A percentile compares a stretch with the other conserved stretches of the same genome.
phyloP scores from a whole-genome alignment of 2,113 vertebrate species.

The Pedionomus torquatus region DNA sequence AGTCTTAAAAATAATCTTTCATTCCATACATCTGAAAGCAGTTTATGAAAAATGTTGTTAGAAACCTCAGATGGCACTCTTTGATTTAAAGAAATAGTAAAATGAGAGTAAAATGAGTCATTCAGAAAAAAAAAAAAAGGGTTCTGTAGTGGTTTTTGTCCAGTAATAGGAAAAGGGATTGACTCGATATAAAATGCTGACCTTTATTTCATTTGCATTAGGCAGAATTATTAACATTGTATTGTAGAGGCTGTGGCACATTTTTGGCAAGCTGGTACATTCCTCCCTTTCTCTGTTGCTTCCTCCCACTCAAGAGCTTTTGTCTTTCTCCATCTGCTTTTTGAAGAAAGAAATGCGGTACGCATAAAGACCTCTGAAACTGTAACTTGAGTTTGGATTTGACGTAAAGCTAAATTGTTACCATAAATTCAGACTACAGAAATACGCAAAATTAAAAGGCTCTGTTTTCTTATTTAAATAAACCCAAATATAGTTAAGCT shows the following conservation, averaged over 20 bases:
- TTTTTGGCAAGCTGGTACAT: constrained; percentile 63
- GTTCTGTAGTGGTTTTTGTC: background rate
- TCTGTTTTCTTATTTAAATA: background rate
- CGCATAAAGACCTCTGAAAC: background rate
- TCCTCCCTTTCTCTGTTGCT: constrained; percentile 40
- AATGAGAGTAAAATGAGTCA: constrained; percentile 19
- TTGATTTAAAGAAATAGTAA: constrained; percentile 22
- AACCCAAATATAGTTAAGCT: background rate
- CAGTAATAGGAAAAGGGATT: constrained; percentile 10
- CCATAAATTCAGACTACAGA: background rate
- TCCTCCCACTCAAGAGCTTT: constrained; percentile 51
- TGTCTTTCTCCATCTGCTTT: constrained; percentile 55
- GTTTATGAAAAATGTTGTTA: background rate
- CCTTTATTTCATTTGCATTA: constrained; percentile 46
- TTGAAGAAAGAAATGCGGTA: background rate
- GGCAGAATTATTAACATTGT: constrained; percentile 47
- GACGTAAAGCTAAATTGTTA: background rate
- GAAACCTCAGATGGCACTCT: constrained; percentile 24
- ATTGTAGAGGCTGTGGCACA: constrained; percentile 37
- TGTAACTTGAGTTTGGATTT: constrained; percentile 6
- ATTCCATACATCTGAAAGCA: constrained; percentile 43
- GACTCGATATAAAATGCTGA: constrained; percentile 13
- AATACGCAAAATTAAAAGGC: background rate
- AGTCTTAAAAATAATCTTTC: constrained; percentile 6
- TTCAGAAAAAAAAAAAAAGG: background rate